Conservation (phyloP, 2,888 invertebrate species). For the Cheilosia impressa region DNA sequence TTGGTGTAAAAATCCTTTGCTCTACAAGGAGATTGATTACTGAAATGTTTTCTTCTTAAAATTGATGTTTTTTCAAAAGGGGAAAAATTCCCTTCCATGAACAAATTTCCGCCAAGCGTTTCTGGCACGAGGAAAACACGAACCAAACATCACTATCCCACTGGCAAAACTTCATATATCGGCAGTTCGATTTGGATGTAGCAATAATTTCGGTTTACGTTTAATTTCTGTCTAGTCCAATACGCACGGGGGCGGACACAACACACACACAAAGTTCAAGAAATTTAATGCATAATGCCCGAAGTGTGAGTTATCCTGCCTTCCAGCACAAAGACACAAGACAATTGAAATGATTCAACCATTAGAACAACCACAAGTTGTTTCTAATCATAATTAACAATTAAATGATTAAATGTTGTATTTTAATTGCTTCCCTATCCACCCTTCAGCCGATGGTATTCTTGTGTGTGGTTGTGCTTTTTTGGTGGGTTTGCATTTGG, state of each 20-base stretch:
- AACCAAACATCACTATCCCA: too few relatives aligned
- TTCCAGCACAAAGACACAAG: not conserved
- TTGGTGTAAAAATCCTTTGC: not conserved
- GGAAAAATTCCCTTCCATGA: not conserved
- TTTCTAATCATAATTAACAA: slow-evolving; percentile 74
- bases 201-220: slow-evolving; percentile 21
- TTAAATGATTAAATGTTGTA: slow-evolving; percentile 74
- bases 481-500: slow-evolving; percentile 12
- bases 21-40: not conserved
- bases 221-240: slow-evolving; percentile 51
- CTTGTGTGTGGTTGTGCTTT: not conserved
- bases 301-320: slow-evolving; percentile 8
- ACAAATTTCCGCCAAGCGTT: too few relatives aligned
- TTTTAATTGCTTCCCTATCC: slow-evolving; percentile 69
- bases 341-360: slow-evolving; percentile 66
- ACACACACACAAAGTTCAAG: too few relatives aligned
- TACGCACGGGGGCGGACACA: too few relatives aligned
- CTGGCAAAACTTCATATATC: not conserved
- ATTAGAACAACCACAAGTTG: slow-evolving; percentile 72
- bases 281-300: slow-evolving; percentile 25
- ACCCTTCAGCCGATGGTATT: slow-evolving; percentile 15
- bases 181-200: not conserved
- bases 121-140: too few relatives aligned
- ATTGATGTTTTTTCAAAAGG: not conserved
- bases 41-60: not conserved